phyloP scores from a whole-genome alignment of 2,113 vertebrate genomes.

The Suncus etruscus region DNA sequence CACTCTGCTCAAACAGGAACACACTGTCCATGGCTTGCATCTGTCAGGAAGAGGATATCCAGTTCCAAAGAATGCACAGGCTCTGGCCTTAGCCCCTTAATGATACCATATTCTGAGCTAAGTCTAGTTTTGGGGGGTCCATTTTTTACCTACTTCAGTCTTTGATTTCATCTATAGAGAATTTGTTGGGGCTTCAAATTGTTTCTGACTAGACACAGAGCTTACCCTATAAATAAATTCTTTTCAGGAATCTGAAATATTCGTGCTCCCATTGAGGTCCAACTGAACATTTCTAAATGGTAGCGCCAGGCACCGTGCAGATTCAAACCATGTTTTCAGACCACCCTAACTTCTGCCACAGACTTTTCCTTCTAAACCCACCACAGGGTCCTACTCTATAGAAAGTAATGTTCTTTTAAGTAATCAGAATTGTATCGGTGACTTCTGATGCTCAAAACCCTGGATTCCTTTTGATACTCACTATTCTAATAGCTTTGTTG shows the following conservation, averaged over 20 bases:
- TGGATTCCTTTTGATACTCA: neutral
- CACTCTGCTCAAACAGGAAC: constrained; percentile 78
- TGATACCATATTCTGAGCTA: constrained; percentile 51
- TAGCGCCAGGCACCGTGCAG: neutral
- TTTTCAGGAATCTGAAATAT: neutral
- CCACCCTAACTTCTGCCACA: neutral
- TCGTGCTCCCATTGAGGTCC: neutral
- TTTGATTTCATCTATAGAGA: constrained; percentile 16
- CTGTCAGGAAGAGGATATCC: constrained; percentile 73
- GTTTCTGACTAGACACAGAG: constrained; percentile 23
- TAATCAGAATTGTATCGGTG: neutral
- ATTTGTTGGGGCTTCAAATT: constrained; percentile 54
- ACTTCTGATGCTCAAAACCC: neutral
- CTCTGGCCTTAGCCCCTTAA: constrained; percentile 54
- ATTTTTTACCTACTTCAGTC: constrained; percentile 27
- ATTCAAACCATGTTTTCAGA: constrained; percentile 4
- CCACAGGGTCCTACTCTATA: neutral
- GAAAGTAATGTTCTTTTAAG: neutral
- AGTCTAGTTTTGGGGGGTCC: neutral
- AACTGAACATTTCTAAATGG: rapidly evolving
- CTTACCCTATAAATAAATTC: constrained; percentile 29
- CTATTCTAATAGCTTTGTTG: neutral
- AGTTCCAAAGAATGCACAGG: neutral
- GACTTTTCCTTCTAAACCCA: neutral
- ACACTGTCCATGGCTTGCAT: constrained; percentile 79